Conservation (phyloP, 2,113 vertebrate species). For the Ceratotherium simum region DNA sequence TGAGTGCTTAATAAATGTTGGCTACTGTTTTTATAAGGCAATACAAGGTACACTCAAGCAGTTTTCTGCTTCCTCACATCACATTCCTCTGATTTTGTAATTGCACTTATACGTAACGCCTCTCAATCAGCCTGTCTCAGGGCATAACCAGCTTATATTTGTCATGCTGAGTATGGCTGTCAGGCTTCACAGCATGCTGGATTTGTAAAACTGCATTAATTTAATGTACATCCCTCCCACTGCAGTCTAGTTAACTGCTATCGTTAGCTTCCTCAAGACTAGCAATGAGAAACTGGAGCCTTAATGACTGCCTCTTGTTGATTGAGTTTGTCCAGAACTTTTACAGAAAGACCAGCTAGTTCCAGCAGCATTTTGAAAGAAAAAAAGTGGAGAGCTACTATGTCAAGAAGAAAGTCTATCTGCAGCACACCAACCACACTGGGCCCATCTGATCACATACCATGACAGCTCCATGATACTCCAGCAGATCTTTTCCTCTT, state of each 20-base stretch:
- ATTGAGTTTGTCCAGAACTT: neutral
- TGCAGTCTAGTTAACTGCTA: neutral
- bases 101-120: accelerated
- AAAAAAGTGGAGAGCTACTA: neutral
- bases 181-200: neutral
- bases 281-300: neutral
- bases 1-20: neutral
- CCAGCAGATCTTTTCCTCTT: neutral
- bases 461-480: neutral
- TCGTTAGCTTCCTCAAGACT: neutral
- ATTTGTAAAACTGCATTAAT: neutral
- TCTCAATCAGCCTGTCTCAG: neutral
- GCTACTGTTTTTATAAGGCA: neutral
- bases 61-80: neutral
- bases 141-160: neutral
- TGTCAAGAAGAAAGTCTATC: neutral
- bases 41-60: neutral
- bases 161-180: neutral
- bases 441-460: too few species aligned
- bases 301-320: neutral
- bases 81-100: neutral
- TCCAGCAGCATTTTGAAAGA: neutral
- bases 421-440: neutral
- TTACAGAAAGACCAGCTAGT: neutral
- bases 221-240: neutral